Base-by-base conservation (phyloP, 1,140 invertebrate genomes). In the Anadara kagoshimensis region DNA sequence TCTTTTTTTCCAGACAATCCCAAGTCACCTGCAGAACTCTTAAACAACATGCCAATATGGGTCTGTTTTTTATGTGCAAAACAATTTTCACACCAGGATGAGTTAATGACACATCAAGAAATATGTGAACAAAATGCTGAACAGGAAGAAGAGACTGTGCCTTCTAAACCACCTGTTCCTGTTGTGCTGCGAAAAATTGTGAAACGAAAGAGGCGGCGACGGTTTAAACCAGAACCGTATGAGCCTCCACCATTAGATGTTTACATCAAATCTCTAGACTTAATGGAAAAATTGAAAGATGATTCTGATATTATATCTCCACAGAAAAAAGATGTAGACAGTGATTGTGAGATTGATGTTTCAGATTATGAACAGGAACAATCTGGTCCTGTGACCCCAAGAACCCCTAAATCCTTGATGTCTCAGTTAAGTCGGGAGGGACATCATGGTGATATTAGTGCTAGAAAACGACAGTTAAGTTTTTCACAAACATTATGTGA, bases 331-430 rank as follows among this genome's bases (percentile, higher is more conserved):
- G 75, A 78, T 22, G 65, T 79, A 26, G 80, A 85, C 45, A 69
- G 83, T 57, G 80, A 85, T 70, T 85, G 82, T 80, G 76, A 83
- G 58, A 83, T 85, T 26, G 64, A 83, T 49, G 76, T 75, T 59
- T 79, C 84, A n/a, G 76, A 78, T 57, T 75, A 62, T 24, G 66
- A 61, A 16, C 56, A 69, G 14, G 53, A 49, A 22, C 69, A 57
- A 8, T 45, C 68, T 29, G 61, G 56, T 7, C 54, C 67, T 0
- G 36, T 69, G 26, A 69, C 73, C 0, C 81, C 83, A 20, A 76
- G 79, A 16, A 78, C 81, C 7, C 75, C 79, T 0, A 80, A 76
- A 41, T 81, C 80, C 22, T 73, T 85, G 24, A 83, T 85, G 56
- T 83, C 83, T 12, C 82, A 83, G 63, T 66, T 85, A 45, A 81